Evolutionary conservation across 2,113 vertebrate species (phyloP).

Genomic region (Peromyscus polionotus): DNA sequence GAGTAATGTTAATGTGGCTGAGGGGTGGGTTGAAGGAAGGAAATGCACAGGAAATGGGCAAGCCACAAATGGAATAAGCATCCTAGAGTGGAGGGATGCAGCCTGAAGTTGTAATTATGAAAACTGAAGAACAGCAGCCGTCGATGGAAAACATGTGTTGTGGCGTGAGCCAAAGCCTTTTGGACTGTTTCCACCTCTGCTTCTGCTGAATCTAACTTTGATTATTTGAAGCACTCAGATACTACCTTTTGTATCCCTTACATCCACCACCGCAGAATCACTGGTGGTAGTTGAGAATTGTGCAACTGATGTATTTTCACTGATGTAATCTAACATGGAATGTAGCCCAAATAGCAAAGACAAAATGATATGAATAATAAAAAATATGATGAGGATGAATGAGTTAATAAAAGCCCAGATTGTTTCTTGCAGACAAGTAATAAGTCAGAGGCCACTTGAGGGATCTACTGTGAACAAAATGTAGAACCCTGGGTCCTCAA

Average conservation of each 20-base stretch:
- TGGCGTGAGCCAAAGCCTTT: constrained; percentile 21
- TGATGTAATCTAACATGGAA: neutral
- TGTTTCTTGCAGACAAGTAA: constrained; percentile 16
- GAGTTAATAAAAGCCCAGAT: neutral
- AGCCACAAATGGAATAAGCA: constrained; percentile 68
- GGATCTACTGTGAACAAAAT: neutral
- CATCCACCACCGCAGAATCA: neutral
- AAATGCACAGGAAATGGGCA: constrained; percentile 71
- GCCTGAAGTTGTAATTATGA: constrained; percentile 81
- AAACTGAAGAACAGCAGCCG: constrained; percentile 62
- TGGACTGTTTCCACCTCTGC: constrained; percentile 27
- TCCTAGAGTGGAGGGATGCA: constrained; percentile 38
- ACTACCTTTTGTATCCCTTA: neutral
- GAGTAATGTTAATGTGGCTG: constrained; percentile 58
- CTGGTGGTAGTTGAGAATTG: neutral
- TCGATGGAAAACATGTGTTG: constrained; percentile 75
- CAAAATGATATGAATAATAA: neutral
- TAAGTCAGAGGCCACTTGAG: neutral
- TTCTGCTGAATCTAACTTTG: constrained; percentile 39
- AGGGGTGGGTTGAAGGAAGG: constrained; percentile 74
- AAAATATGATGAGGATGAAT: neutral
- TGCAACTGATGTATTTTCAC: neutral
- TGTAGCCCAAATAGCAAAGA: neutral
- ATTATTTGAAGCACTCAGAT: constrained; percentile 15
- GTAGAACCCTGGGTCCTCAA: neutral